Percentiles rank a stretch among this genome's conserved stretches.
Evolutionary conservation across 2,113 vertebrate species (phyloP).

Genomic region (Eubucco bourcierii): DNA sequence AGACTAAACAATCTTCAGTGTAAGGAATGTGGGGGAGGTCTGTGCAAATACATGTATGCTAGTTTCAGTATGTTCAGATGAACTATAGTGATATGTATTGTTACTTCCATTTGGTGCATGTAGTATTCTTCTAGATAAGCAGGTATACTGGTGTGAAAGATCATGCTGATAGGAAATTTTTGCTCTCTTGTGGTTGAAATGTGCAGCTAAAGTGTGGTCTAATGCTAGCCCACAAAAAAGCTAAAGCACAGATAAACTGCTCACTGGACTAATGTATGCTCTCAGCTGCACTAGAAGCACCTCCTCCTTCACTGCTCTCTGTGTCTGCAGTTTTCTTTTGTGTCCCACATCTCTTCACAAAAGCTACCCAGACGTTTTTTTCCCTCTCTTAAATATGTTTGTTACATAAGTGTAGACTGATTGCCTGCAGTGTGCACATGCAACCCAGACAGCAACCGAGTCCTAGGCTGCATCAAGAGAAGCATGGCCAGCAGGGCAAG

Average conservation of each 20-base stretch:
- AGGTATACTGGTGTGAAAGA: background rate
- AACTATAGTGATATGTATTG: background rate
- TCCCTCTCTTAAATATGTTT: background rate
- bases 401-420: background rate
- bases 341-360: background rate
- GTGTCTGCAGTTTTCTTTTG: background rate
- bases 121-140: background rate
- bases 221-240: background rate
- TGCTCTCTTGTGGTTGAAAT: background rate
- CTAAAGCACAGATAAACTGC: background rate
- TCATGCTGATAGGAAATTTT: background rate
- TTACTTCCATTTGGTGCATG: background rate
- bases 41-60: background rate
- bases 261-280: accelerated
- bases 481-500: too few relatives aligned
- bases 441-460: too few relatives aligned
- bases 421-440: too few relatives aligned
- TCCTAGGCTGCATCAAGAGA: too few relatives aligned
- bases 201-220: background rate
- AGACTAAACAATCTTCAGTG: background rate
- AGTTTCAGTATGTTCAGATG: background rate
- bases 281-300: background rate
- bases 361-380: background rate
- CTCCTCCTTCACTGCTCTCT: background rate
- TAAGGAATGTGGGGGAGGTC: background rate